Evolutionary conservation across 2,888 invertebrate species (phyloP).

Genomic region (Drosophila buzzatii): DNA sequence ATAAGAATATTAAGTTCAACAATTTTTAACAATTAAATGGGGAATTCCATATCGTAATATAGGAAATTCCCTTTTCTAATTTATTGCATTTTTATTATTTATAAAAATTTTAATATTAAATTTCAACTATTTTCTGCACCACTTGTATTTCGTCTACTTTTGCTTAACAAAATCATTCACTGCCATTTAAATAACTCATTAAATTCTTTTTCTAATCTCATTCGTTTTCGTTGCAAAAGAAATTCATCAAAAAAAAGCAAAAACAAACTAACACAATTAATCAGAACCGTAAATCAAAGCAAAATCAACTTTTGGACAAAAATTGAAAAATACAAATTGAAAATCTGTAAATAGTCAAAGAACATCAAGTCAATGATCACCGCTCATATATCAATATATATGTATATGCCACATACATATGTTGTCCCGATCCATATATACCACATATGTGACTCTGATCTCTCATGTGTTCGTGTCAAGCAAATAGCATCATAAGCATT

Average conservation of each 20-base stretch:
- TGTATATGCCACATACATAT: slow-evolving; percentile 17
- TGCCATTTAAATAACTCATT: slow-evolving; percentile 44
- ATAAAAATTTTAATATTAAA: too few species aligned
- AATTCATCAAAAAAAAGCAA: slow-evolving; percentile 21
- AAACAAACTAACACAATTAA: slow-evolving; percentile 35
- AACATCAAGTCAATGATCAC: slow-evolving; percentile 38
- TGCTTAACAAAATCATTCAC: slow-evolving; percentile 9
- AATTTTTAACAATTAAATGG: too few species aligned
- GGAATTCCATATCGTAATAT: too few species aligned
- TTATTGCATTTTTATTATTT: too few species aligned
- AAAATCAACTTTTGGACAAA: slow-evolving; percentile 39
- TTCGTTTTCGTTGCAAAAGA: slow-evolving; percentile 51
- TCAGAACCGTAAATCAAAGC: slow-evolving; percentile 24
- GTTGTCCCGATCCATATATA: slow-evolving; percentile 24
- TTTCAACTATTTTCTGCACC: not conserved
- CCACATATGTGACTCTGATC: slow-evolving; percentile 42
- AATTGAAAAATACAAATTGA: slow-evolving; percentile 11
- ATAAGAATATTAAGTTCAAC: too few species aligned
- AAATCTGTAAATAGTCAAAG: slow-evolving; percentile 33
- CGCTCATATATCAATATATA: slow-evolving; percentile 23
- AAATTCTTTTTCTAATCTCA: slow-evolving; percentile 42
- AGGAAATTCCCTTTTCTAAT: too few species aligned
- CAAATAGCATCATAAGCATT: slow-evolving; percentile 62
- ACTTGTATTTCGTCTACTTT: not conserved
- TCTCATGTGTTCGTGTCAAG: slow-evolving; percentile 74